A percentile compares a stretch with the other conserved stretches of the same genome.
Conservation (phyloP, 1,140 invertebrate genomes). For the Leptinotarsa undecemlineata region DNA sequence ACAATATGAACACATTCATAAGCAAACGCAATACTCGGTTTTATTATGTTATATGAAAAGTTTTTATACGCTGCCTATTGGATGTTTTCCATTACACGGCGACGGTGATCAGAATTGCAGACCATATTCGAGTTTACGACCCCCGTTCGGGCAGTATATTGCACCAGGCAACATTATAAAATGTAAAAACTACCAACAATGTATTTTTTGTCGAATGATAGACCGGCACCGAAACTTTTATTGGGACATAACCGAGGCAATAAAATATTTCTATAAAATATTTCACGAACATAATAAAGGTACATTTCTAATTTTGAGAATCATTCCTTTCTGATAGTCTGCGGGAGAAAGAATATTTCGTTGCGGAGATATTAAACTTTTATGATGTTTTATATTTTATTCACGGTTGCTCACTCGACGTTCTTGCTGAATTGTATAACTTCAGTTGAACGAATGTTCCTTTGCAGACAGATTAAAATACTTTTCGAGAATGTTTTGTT, state of each 20-base stretch:
- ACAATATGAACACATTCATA: conserved; percentile 47
- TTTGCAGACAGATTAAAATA: conserved; percentile 34
- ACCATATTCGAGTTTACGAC: conserved; percentile 47
- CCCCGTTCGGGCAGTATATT: conserved; percentile 50
- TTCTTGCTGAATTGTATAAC: conserved; percentile 27
- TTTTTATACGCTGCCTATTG: conserved; percentile 50
- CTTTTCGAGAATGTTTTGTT: conserved; percentile 16
- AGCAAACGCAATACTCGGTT: conserved; percentile 46
- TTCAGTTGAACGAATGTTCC: conserved; percentile 34
- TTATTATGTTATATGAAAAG: conserved; percentile 52
- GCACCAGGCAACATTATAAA: conserved; percentile 49
- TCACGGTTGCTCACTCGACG: conserved; percentile 13
- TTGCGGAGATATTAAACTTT: conserved; percentile 39
- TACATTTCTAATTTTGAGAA: conserved; percentile 45
- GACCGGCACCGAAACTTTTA: conserved; percentile 43
- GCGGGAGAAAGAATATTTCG: conserved; percentile 30
- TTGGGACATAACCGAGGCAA: conserved; percentile 32
- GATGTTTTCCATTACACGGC: conserved; percentile 48
- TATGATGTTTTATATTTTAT: conserved; percentile 33
- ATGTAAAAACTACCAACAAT: conserved; percentile 52
- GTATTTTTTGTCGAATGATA: conserved; percentile 46
- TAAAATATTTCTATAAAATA: conserved; percentile 40
- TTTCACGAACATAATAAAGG: conserved; percentile 41
- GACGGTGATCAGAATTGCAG: conserved; percentile 49
- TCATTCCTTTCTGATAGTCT: conserved; percentile 30